Percentiles rank a stretch among this genome's conserved stretches.
Conservation (phyloP, 1,140 invertebrate species). For the Panonychus citri region DNA sequence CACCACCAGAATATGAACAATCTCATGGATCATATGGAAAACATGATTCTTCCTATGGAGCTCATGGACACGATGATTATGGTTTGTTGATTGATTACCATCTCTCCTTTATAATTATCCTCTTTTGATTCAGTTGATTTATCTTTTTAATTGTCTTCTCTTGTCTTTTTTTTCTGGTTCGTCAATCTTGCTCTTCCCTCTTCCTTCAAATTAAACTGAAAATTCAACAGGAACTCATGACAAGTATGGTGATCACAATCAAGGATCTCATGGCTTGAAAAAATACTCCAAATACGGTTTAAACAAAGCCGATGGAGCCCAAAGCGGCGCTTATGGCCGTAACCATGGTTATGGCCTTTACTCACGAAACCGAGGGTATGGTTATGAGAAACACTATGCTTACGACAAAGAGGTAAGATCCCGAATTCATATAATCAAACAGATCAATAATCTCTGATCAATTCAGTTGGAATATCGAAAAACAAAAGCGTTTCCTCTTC, state of each 20-base stretch:
- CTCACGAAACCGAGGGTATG: slow-evolving; percentile 14
- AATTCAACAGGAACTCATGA: not conserved
- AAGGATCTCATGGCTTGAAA: slow-evolving; percentile 4
- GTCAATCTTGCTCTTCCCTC: no score
- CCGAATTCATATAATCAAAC: not conserved
- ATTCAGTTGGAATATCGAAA: no score
- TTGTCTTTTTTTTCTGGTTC: no score
- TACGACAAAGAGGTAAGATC: slow-evolving; percentile 14
- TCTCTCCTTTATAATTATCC: not conserved
- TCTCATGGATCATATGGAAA: not conserved
- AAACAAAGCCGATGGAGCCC: not conserved
- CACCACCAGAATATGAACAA: not conserved
- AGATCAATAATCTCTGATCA: not conserved
- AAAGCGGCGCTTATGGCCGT: slow-evolving; percentile 3
- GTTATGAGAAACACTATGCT: slow-evolving; percentile 17
- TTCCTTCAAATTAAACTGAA: no score
- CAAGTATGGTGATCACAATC: slow-evolving; percentile 6
- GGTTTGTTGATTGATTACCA: not conserved
- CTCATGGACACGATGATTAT: not conserved
- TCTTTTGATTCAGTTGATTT: no score
- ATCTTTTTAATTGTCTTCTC: no score
- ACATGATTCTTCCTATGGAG: not conserved
- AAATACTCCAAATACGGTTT: not conserved
- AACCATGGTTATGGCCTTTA: slow-evolving; percentile 6
- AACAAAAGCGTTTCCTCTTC: no score